These are phyloP conservation scores for Eurytoma adleriae DNA, from an alignment of 2,888 invertebrate genomes.

Conservation along the genomic window DNA sequence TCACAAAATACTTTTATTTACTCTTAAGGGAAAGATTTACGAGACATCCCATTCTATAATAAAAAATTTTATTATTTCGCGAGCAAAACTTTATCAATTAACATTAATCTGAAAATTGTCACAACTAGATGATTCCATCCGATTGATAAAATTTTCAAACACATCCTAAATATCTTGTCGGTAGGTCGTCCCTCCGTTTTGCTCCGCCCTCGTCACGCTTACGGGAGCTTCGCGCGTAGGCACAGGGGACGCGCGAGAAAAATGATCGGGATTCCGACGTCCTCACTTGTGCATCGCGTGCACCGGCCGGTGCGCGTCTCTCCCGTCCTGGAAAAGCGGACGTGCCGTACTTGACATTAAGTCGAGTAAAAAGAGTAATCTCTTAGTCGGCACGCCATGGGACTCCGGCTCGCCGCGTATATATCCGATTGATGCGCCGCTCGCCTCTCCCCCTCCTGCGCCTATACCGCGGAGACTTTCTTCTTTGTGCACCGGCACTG, in stretches of 20 bases:
- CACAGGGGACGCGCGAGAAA: not conserved
- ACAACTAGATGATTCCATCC: too few species aligned
- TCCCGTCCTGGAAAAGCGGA: constrained; percentile 34
- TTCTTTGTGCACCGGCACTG: not conserved
- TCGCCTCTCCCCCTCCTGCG: not conserved
- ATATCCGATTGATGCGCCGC: constrained; percentile 68
- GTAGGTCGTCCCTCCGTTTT: too few species aligned
- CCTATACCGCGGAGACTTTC: not conserved
- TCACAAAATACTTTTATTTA: too few species aligned
- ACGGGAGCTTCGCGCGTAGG: too few species aligned
- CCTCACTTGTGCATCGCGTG: not conserved
- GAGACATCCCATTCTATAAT: too few species aligned
- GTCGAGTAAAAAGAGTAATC: constrained; percentile 70
- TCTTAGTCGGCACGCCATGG: constrained; percentile 73
- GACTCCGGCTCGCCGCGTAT: constrained; percentile 56
- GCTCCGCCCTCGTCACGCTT: too few species aligned
- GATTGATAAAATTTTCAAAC: too few species aligned
- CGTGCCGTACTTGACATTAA: constrained; percentile 64
- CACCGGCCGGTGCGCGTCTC: constrained; percentile 36
- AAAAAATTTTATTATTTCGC: too few species aligned
- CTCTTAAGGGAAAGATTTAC: too few species aligned
- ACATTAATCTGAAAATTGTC: too few species aligned
- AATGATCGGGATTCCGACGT: not conserved
- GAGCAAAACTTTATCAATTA: too few species aligned
- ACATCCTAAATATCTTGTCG: too few species aligned